Evolutionary conservation across 2,797 vertebrate genomes (phyloP), one percentile per base, ranked within the genome.

Genomic region (Hipposideros larvatus): DNA sequence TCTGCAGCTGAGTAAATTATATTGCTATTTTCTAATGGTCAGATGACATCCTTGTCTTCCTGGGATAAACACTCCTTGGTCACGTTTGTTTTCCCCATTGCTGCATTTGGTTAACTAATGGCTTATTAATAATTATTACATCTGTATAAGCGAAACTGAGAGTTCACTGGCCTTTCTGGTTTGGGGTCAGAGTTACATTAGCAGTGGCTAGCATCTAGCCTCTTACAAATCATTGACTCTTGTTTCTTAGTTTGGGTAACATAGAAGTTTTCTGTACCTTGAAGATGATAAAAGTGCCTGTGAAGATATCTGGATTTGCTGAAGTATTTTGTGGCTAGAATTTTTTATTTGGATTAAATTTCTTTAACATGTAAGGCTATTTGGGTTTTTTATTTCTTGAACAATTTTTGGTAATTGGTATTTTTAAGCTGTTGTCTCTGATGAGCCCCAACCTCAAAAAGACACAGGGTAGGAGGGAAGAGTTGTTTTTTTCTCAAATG

Each of bases 61-160:
- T 61, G 61, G 14, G 61, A 83, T 83, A 90, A 90, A 65, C 19
- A 83, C 55, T 53, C 26, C 70, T 59, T 53, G 61, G 70, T 37
- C 53, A 91, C 18, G 11, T 68, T 85, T 88, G 22, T 75, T 94
- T 85, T 63, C 41, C 21, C 19, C 15, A 31, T 51, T 65, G 53
- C n/a, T 86, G 46, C 74, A 48, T 57, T 89, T 53, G 53, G 16
- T 61, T 65, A 57, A 43, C 71, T 66, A n/a, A 80, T 70, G 8
- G 77, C 71, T 92, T 86, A 92, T 77, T 77, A n/a, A 51, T 51
- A 77, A 75, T 43, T 65, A 13, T 82, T 79, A 41, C 8, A 85
- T 77, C 51, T 87, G 5, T 59, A 7, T 87, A 51, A 46, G 18
- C 63, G 37, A 88, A 74, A 79, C 26, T 74, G 21, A 91, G 46